phyloP scores from a whole-genome alignment of 2,113 vertebrate genomes.

The Ranitomeya variabilis region DNA sequence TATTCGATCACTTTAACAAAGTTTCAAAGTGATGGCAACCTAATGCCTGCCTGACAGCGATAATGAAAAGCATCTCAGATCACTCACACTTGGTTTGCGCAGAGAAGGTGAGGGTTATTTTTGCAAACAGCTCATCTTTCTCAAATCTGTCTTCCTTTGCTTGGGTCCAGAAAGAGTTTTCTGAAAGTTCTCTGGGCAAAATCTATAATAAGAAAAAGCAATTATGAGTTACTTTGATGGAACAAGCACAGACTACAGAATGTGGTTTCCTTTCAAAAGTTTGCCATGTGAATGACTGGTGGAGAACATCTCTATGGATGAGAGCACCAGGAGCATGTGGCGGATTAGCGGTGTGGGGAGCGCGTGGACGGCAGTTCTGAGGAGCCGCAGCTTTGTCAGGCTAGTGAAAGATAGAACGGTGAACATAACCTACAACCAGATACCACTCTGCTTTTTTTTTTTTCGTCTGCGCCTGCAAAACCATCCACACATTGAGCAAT shows the following conservation, averaged over 20 bases:
- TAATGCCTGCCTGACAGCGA: neutral
- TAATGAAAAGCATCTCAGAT: neutral
- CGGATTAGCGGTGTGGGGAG: slow-evolving; percentile 8
- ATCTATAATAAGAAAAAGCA: slow-evolving; percentile 63
- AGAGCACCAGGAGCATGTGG: slow-evolving; percentile 12
- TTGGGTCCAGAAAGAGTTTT: slow-evolving; percentile 85
- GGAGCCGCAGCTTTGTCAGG: slow-evolving; percentile 10
- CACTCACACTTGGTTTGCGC: slow-evolving; percentile 86
- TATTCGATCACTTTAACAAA: neutral
- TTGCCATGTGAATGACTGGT: slow-evolving; percentile 37
- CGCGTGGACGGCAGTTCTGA: slow-evolving; percentile 15
- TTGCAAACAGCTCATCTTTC: slow-evolving; percentile 87
- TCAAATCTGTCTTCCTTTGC: slow-evolving; percentile 83
- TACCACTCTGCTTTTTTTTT: neutral
- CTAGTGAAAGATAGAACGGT: slow-evolving; percentile 18
- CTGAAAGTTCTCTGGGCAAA: slow-evolving; percentile 77
- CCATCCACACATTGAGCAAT: neutral
- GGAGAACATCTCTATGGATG: slow-evolving; percentile 22
- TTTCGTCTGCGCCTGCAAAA: slow-evolving; percentile 1
- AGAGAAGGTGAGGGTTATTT: slow-evolving; percentile 84
- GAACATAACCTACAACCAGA: slow-evolving; percentile 8
- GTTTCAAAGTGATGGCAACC: neutral
- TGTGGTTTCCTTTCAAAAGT: slow-evolving; percentile 26
- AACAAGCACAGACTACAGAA: slow-evolving; percentile 34
- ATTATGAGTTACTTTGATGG: slow-evolving; percentile 46